Evolutionary conservation across 2,888 invertebrate genomes (phyloP), one percentile per base, ranked within the genome.

Genomic region (Pollenia angustigena): DNA sequence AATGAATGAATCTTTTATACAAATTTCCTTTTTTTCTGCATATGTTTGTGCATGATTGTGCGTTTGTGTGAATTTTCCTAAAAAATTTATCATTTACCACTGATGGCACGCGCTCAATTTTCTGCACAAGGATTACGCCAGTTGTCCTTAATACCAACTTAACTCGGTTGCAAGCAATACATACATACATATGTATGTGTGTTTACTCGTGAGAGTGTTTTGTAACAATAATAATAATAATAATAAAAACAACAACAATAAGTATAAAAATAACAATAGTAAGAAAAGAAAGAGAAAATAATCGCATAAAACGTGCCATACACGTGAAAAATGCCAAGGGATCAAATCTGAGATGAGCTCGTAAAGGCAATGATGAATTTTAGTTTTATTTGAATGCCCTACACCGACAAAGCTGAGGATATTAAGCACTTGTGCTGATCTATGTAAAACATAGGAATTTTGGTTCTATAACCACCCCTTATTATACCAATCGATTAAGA

Each of bases 261-360:
- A 60, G 54, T 4, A 40, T 58, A 44, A 54, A 72, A 85, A 80
- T 64, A 80, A 85, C 62, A 76, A 83, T 62, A 66, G 52, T 23
- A 44, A 52, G 40, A 56, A 23, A 66, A 11, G 7, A 10, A n/a
- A 54, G 6, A 23, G 62, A 79, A 48, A 42, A 68, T 83, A 76
- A 71, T 82, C 75, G n/a, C 48, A 54, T 78, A 74, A 92, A 91
- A 91, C 91, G 92, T 91, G 92, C 88, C 91, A 89, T 89, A 88
- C 92, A 91, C 92, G 91, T 91, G 92, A 91, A 91, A 92, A 92
- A 91, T 92, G 90, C 92, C 91, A 90, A 88, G 91, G 91, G 90
- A 91, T 89, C 68, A 58, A 72, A 79, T 50, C 64, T 50, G 46
- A 58, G 71, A 60, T 75, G 48, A 68, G 69, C 56, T 66, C 54